Base-by-base conservation (phyloP, 2,113 vertebrate species). In the Edolisoma coerulescens region DNA sequence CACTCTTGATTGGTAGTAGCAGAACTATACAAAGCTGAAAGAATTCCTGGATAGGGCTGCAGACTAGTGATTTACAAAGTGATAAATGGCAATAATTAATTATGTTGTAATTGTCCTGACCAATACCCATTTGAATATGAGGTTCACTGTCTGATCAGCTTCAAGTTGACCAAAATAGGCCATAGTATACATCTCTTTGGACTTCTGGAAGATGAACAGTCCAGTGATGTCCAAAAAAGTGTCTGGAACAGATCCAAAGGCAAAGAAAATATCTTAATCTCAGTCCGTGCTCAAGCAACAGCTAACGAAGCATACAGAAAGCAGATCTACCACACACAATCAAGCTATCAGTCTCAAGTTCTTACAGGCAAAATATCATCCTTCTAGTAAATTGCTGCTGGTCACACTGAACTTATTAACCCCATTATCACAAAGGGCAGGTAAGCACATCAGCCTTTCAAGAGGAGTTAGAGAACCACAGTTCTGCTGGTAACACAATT, bases 141-240 rank as follows among this genome's bases (percentile, higher is more conserved):
- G 13, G n/a, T 59, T 78, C 47, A 64, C 27, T 60, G 82, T 80
- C 68, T 84, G 68, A 90, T 90, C 42, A 64, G 49, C 74, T 82
- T 76, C 63, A 78, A 67, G 71, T 83, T 96, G 71, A 94, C 95
- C 92, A 92, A 94, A 95, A 96, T 88, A 93, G 88, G 92, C 41
- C 56, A 90, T n/a, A 67, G 59, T 65, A 84, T 77, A 95, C 16
- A 70, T 86, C 22, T 90, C 64, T 81, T n/a, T 41, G 33, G 52
- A 86, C 60, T 86, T 84, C 56, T 60, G 50, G 88, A 94, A 84
- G 64, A 91, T 63, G 32, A 83, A 67, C n/a, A 10, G 59, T 27
- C 60, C 41, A 39, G 73, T 64, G 52, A 80, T 86, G 64, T 94
- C 92, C 92, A 92, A 85, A 94, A 92, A 90, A 74, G 20, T 92